Base-by-base conservation (phyloP, 64 coral and sea anemone genomes). In the Hydrozoanthus tunicans region DNA sequence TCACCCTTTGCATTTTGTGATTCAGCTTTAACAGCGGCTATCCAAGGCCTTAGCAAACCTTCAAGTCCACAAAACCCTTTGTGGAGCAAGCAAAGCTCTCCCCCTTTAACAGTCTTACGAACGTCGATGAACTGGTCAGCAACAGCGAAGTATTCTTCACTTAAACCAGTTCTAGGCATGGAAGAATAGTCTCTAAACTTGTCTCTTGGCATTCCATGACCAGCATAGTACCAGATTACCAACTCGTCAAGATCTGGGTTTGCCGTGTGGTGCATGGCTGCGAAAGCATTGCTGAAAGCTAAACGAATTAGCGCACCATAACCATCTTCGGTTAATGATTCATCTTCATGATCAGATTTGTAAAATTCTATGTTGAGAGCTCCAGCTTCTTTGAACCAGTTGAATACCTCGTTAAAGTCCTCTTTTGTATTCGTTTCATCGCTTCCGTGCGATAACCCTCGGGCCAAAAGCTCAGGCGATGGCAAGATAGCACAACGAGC, bases 161-260 rank as follows among this genome's bases (percentile, higher is more conserved):
- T 1, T 23, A 3, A 82, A 84, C 3, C 3, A 25, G 7, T 23
- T 43, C 5, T 51, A 92, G 84, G n/a, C 51, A 14, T 23, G 90
- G 90, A n/a, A 67, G 0, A 1, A 0, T 12, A 79, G 24, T 14
- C 7, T 26, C 4, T 70, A 17, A 17, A 59, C 78, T 15, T 74
- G 75, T 79, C 56, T 9, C 56, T 58, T 88, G 51, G 13, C 32
- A 88, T 63, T 3, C 83, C 94, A 61, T 92, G 90, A 23, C 94
- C 94, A 51, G 85, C n/a, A 58, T 95, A 95, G 53, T 92, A 95
- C 90, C 83, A 95, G 32, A 95, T 6, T 3, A 92, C 84, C 8
- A 66, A 77, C 82, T 95, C 93, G 3, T 6, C 0, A 59, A 94
- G 88, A 7, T 77, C 53, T 57, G 68, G 94, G 25, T 3, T 69